These are phyloP conservation scores for Hippoglossus hippoglossus DNA, from an alignment of 2,797 vertebrate genomes.

Conservation along the genomic window DNA sequence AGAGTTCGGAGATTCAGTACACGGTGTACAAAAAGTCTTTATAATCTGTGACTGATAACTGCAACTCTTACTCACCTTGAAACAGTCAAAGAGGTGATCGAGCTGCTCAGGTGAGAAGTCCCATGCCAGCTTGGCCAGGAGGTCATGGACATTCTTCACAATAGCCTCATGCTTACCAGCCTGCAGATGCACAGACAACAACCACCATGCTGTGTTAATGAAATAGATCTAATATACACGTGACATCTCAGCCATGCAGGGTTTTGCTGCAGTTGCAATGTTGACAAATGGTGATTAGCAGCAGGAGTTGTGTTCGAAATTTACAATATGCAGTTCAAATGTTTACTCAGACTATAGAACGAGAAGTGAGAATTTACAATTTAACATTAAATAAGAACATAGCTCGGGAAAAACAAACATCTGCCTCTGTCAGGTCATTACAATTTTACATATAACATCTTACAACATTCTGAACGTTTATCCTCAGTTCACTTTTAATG, in stretches of 20 bases:
- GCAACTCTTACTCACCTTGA: constrained; percentile 88
- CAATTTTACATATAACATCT: too few species aligned
- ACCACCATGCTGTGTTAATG: constrained; percentile 5
- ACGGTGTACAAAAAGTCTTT: not conserved
- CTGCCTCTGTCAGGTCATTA: too few species aligned
- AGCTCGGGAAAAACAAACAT: too few species aligned
- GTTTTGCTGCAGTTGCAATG: not conserved
- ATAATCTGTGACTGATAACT: not conserved
- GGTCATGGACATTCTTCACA: constrained; percentile 99
- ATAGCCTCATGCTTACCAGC: constrained; percentile 99
- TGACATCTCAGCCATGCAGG: not conserved
- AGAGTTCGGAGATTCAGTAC: not conserved
- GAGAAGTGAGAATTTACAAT: too few species aligned
- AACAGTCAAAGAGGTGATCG: constrained; percentile 99
- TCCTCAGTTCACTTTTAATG: not conserved
- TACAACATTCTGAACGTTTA: too few species aligned
- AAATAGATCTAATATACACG: not conserved
- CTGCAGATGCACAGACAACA: constrained; percentile 73
- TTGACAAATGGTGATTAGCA: too few species aligned
- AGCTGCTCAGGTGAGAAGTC: constrained; percentile 99
- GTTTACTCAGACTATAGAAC: too few species aligned
- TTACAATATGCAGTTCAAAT: not conserved
- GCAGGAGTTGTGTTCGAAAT: too few species aligned
- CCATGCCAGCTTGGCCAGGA: constrained; percentile 98
- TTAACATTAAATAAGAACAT: too few species aligned